Base-by-base conservation (phyloP, 2,888 invertebrate genomes). In the Ennomos erosarius region DNA sequence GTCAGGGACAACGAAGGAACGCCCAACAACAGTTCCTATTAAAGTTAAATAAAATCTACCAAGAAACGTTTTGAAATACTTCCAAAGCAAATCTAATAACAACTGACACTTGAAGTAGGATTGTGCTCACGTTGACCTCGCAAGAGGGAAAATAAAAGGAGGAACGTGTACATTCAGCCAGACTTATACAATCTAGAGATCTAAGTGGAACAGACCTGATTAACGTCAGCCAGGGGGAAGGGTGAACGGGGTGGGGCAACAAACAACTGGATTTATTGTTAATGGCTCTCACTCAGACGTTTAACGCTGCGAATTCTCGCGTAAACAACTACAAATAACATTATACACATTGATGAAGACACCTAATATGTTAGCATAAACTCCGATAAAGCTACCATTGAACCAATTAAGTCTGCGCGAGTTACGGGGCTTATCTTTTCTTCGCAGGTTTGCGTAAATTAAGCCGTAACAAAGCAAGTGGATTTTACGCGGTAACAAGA, bases 211-310 rank as follows among this genome's bases (percentile, higher is more conserved):
- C 81, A 55, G 66, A 57, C 62, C 87, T 90, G 88, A 90, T 90
- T 88, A 88, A 84, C 84, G 85, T 86, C 81, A 82, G 81, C 65
- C 74, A 74, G 75, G 77, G 77, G 59, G 38, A 42, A 47, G 37
- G 42, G 45, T 34, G 54, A 39, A n/a, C 74, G 76, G 70, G 69
- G 73, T 65, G 66, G 76, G 72, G 78, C 77, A 76, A 78, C 84
- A 85, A 89, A 87, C 87, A 84, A 75, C 76, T 73, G 76, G 84
- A 90, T 90, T 90, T 89, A 89, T 88, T 79, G 87, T 85, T 87
- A 89, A 87, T 85, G 79, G 83, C 76, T 81, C 79, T 76, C 73
- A 78, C 78, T 76, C 76, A 80, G 83, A 85, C 84, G 79, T 78
- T 82, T 81, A 84, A 81, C 69, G 82, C 81, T 74, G 81, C 81